Evolutionary conservation across 1,140 invertebrate genomes (phyloP), one percentile per base, ranked within the genome.

Genomic region (Catajapyx aquilonaris): DNA sequence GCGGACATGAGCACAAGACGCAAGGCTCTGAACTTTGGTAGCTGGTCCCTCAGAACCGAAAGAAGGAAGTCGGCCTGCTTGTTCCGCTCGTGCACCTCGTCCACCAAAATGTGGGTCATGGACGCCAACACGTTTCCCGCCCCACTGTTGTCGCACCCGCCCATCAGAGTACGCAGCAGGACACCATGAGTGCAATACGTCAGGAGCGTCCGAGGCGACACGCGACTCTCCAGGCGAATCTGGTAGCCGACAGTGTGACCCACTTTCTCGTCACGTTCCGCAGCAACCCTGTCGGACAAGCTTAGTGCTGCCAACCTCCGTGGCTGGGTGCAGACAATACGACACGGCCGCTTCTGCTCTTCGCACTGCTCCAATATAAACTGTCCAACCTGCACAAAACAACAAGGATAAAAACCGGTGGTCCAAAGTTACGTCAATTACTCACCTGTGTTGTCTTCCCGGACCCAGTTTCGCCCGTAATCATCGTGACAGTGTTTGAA

Each of bases 1-100:
- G 91, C 90, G n/a, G 87, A 94, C 88, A 96, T 96, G 1, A 96
- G 62, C 33, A 97, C 66, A 0, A 97, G 44, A 43, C 77, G 77
- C 0, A 95, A 56, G 40, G 77, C 64, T 39, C 69, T 68, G 46
- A 73, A 76, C 13, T 74, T 68, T 1, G 64, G 51, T 4, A 94
- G 49, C 3, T 74, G 69, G 46, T 90, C 76, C 37, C 77, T 70
- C 5, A 95, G 52, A 11, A 81, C 73, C 35, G 90, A 80, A 23
- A 96, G 55, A 11, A 95, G 60, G 56, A 96, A 95, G 58, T 97
- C 93, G 34, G 80, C 77, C 49, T 87, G 78, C 46, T 83, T 70
- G 55, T 95, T 88, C 0, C 91, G 64, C 56, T 96, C 90, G 55
- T 95, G 90, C 34, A 94, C 73, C 62, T 97, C 93, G 54, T 97